A percentile compares a stretch with the other conserved stretches of the same genome.
phyloP scores from a whole-genome alignment of 2,113 vertebrate genomes.

The Oryctolagus cuniculus region DNA sequence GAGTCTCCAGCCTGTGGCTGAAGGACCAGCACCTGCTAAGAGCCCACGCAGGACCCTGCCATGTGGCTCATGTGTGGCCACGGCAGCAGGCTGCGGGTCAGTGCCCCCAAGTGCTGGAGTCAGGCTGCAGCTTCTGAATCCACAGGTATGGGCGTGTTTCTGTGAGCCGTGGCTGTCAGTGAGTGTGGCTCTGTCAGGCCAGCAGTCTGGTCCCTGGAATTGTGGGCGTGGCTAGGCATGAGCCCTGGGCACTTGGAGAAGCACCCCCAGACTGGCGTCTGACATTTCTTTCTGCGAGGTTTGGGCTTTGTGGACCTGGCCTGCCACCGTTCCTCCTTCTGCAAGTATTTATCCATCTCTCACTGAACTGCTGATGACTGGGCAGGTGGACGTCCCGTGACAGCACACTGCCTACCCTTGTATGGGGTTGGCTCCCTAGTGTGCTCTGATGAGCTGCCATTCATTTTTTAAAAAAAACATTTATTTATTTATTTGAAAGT shows the following conservation, averaged over 20 bases:
- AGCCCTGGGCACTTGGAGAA: neutral
- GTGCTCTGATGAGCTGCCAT: constrained; percentile 77
- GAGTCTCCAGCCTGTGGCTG: neutral
- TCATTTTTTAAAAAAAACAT: constrained; percentile 58
- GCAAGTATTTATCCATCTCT: constrained; percentile 73
- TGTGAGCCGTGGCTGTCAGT: no score
- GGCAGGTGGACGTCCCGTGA: no score
- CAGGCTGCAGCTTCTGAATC: neutral
- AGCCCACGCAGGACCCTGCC: no score
- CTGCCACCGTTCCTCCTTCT: constrained; percentile 39
- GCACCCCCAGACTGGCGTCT: neutral
- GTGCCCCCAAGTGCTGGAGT: neutral
- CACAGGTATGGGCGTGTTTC: neutral
- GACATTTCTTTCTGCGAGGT: constrained; percentile 60
- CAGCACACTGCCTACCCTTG: no score
- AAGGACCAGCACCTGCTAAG: neutral
- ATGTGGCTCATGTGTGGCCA: no score
- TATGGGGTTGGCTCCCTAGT: neutral
- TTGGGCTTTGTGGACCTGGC: neutral
- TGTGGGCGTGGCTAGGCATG: no score
- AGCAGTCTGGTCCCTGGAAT: no score
- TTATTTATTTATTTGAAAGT: no score
- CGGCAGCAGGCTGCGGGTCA: neutral
- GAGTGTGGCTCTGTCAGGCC: no score
- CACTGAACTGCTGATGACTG: no score